Percentiles rank a stretch among this genome's conserved stretches.
These are phyloP conservation scores for Hippoglossus hippoglossus DNA, from an alignment of 2,797 vertebrate genomes.

Conservation along the genomic window DNA sequence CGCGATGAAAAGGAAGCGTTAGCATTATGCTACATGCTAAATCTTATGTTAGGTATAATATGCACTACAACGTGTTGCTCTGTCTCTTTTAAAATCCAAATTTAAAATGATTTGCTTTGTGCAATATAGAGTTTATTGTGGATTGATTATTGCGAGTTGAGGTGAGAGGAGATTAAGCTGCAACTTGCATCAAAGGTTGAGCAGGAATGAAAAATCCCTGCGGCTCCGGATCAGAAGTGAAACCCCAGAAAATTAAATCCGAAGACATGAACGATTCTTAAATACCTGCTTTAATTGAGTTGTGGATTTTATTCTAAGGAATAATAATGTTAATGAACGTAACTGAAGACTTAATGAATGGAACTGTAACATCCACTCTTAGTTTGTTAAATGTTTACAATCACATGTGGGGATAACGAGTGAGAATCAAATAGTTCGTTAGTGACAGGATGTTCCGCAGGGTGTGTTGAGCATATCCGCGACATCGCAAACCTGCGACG, in stretches of 20 bases:
- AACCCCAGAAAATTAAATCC: not conserved
- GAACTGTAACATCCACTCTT: conserved; percentile 3
- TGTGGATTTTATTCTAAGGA: conserved; percentile 13
- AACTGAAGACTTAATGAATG: conserved; percentile 26
- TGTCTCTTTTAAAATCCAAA: conserved; percentile 25
- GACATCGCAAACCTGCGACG: conserved; percentile 45
- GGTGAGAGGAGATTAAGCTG: conserved; percentile 52
- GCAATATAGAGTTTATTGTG: conserved; percentile 54
- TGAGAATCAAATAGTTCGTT: conserved; percentile 3
- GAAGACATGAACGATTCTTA: conserved; percentile 1
- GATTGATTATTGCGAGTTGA: conserved; percentile 27
- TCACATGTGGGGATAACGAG: conserved; percentile 15
- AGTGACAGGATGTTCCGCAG: conserved; percentile 34
- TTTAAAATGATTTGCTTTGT: conserved; percentile 56
- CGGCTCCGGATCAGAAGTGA: conserved; percentile 24
- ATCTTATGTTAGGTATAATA: not conserved
- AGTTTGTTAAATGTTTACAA: conserved; percentile 39
- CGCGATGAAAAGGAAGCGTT: conserved; percentile 18
- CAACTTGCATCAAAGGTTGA: conserved; percentile 46
- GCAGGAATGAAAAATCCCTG: conserved; percentile 30
- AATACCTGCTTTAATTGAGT: conserved; percentile 15
- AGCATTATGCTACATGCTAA: conserved; percentile 5
- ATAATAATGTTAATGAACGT: conserved; percentile 14
- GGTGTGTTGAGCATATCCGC: conserved; percentile 83
- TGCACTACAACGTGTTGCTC: conserved; percentile 45